Conservation (phyloP, 2,113 vertebrate species). For the Charina bottae region DNA sequence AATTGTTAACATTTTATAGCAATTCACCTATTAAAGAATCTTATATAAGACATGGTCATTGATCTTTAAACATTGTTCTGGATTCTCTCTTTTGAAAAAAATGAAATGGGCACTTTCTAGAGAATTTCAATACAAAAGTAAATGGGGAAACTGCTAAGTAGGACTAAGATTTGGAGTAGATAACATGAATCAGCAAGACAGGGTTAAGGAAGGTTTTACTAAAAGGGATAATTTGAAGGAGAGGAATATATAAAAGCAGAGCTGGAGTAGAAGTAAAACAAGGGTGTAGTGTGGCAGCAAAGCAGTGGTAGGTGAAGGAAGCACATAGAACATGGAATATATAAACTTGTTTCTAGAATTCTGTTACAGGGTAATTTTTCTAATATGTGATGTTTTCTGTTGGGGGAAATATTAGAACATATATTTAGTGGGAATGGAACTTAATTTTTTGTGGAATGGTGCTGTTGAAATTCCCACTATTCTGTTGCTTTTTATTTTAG, state of each 20-base stretch:
- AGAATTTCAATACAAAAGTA: neutral
- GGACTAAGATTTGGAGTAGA: neutral
- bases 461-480: neutral
- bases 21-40: neutral
- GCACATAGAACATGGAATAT: neutral
- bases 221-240: neutral
- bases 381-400: neutral
- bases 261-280: neutral
- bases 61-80: neutral
- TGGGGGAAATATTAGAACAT: neutral
- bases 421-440: neutral
- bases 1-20: neutral
- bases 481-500: neutral
- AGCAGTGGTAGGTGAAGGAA: neutral
- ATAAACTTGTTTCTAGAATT: neutral
- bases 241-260: neutral
- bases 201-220: too few relatives aligned
- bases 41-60: neutral
- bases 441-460: constrained; percentile 20
- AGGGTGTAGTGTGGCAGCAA: neutral
- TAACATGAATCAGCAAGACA: neutral
- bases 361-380: neutral
- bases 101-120: neutral
- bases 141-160: neutral
- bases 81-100: neutral